Conservation (phyloP, 1,140 invertebrate species). For the Parasteatoda tepidariorum region DNA sequence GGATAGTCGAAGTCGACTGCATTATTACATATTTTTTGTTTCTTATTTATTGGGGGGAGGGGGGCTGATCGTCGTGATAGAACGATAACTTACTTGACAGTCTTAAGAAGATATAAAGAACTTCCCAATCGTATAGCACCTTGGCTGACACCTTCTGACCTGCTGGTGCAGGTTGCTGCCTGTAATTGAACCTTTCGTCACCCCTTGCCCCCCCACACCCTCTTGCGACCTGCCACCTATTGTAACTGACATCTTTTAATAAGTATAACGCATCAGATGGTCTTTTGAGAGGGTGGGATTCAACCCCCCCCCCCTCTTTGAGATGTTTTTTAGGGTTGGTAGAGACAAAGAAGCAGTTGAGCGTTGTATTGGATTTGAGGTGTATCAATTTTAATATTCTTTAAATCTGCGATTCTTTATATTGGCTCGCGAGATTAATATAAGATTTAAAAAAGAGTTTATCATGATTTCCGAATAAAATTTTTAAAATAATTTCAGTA, state of each 20-base stretch:
- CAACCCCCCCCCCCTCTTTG: neutral
- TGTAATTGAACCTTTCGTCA: slow-evolving; percentile 9
- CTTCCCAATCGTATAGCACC: slow-evolving; percentile 16
- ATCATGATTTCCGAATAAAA: too few species aligned
- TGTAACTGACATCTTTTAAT: slow-evolving; percentile 56
- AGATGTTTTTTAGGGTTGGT: neutral
- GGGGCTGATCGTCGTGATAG: slow-evolving; percentile 4
- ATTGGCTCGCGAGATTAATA: too few species aligned
- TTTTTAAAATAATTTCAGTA: too few species aligned
- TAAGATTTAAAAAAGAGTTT: too few species aligned
- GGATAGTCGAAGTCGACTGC: too few species aligned
- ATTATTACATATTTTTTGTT: neutral
- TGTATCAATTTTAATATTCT: too few species aligned
- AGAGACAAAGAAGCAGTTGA: too few species aligned
- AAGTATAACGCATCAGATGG: slow-evolving; percentile 51
- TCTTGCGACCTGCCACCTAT: slow-evolving; percentile 30
- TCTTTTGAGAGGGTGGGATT: neutral
- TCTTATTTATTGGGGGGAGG: too few species aligned
- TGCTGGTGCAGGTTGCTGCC: slow-evolving; percentile 23
- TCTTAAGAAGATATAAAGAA: slow-evolving; percentile 32
- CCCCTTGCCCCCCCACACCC: neutral
- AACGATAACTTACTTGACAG: slow-evolving; percentile 6
- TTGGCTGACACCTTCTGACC: slow-evolving; percentile 41
- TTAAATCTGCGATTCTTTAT: too few species aligned
- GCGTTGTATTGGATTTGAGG: too few species aligned